Percentiles rank a stretch among this genome's conserved stretches.
phyloP scores from a whole-genome alignment of 1,140 invertebrate species.

The Drosophila erecta region DNA sequence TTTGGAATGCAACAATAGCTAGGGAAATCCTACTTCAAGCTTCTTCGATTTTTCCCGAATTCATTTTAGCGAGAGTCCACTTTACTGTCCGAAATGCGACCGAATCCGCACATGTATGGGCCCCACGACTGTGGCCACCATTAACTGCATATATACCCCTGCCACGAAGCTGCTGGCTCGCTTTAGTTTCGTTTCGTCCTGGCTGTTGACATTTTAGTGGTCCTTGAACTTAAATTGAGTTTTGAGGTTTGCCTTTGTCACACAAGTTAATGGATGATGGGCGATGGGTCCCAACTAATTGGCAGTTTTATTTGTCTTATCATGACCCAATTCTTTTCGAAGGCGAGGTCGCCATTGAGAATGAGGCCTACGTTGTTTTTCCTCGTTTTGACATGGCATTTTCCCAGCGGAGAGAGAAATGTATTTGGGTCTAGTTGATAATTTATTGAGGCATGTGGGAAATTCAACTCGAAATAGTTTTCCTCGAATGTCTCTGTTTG shows the following conservation, averaged over 20 bases:
- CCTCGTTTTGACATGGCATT: constrained; percentile 58
- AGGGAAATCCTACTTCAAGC: too few relatives aligned
- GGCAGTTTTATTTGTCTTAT: constrained; percentile 57
- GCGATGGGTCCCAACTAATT: constrained; percentile 29
- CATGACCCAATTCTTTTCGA: constrained; percentile 51
- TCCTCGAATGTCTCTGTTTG: constrained; percentile 43
- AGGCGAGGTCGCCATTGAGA: constrained; percentile 55
- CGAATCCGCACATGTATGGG: not conserved
- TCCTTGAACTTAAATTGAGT: constrained; percentile 54
- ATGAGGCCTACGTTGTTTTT: constrained; percentile 46
- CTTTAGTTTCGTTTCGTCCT: constrained; percentile 33
- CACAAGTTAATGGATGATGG: constrained; percentile 47
- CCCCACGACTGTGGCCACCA: constrained; percentile 7
- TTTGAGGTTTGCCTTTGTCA: constrained; percentile 55
- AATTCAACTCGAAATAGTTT: constrained; percentile 50
- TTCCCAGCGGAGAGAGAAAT: constrained; percentile 45
- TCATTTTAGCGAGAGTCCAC: not conserved
- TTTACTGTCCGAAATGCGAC: not conserved
- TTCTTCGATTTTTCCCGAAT: not conserved
- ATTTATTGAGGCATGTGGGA: constrained; percentile 53
- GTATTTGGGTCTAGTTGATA: constrained; percentile 69
- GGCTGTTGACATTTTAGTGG: constrained; percentile 49
- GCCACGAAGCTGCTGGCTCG: constrained; percentile 4
- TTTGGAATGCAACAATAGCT: too few relatives aligned
- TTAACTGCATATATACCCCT: constrained; percentile 7